A percentile compares a stretch with the other conserved stretches of the same genome.
These are phyloP conservation scores for Kryptolebias marmoratus DNA, from an alignment of 2,113 vertebrate genomes.

Conservation along the genomic window DNA sequence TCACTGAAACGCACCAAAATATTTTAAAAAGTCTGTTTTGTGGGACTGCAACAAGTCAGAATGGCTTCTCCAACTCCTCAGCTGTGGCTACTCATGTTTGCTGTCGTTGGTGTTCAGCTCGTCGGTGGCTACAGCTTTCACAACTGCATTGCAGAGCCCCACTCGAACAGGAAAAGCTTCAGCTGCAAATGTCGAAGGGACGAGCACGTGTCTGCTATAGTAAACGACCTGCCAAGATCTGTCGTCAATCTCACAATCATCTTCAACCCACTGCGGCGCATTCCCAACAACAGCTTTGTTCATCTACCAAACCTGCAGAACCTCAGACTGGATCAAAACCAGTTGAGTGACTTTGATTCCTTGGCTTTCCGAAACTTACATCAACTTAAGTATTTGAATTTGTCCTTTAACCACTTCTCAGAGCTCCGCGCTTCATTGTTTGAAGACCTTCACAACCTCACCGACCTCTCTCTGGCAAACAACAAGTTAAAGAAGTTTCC, in stretches of 20 bases:
- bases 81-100: slow-evolving; percentile 24
- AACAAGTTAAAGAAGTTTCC: slow-evolving; percentile 70
- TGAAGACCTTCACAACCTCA: slow-evolving; percentile 67
- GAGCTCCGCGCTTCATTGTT: slow-evolving; percentile 63
- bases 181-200: slow-evolving; percentile 67
- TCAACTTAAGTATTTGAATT: slow-evolving; percentile 67
- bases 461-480: slow-evolving; percentile 60
- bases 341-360: slow-evolving; percentile 29
- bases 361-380: slow-evolving; percentile 77
- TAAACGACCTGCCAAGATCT: slow-evolving; percentile 67
- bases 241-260: slow-evolving; percentile 63
- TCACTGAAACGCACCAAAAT: not conserved
- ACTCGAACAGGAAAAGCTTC: slow-evolving; percentile 40
- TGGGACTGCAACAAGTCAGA: not conserved
- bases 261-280: not conserved
- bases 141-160: slow-evolving; percentile 77
- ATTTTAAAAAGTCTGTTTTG: not conserved
- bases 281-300: slow-evolving; percentile 63
- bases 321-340: slow-evolving; percentile 76
- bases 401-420: slow-evolving; percentile 75
- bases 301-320: slow-evolving; percentile 56
- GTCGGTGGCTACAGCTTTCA: slow-evolving; percentile 76
- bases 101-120: slow-evolving; percentile 40
- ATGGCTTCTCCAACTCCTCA: slow-evolving; percentile 48
- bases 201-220: slow-evolving; percentile 33